These are phyloP conservation scores for Daubentonia madagascariensis DNA, from an alignment of 2,113 vertebrate genomes.

Conservation along the genomic window DNA sequence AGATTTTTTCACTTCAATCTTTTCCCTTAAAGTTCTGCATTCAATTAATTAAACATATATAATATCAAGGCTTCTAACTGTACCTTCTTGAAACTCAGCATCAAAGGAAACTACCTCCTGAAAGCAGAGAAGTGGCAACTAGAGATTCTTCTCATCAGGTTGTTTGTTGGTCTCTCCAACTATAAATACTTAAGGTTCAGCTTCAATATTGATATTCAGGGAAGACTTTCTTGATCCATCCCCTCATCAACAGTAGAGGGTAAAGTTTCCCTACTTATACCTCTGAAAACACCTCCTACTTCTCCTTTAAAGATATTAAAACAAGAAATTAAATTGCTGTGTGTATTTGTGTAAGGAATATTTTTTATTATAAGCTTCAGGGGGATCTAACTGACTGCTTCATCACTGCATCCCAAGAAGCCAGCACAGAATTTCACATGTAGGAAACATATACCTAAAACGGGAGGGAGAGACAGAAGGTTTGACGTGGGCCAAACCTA, in stretches of 20 bases:
- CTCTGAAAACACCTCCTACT: not conserved
- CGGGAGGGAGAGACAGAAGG: not conserved
- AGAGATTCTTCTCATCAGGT: not conserved
- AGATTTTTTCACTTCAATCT: not conserved
- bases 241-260: not conserved
- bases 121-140: not conserved
- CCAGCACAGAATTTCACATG: not conserved
- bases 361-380: not conserved
- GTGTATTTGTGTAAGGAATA: not conserved
- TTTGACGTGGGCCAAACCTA: not conserved
- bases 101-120: not conserved
- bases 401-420: not conserved
- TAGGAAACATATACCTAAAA: not conserved
- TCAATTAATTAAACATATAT: not conserved
- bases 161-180: not conserved
- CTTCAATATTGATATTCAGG: not conserved
- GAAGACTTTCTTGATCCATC: not conserved
- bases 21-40: not conserved
- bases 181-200: not conserved
- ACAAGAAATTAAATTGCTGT: not conserved
- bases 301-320: conserved; percentile 27
- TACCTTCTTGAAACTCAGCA: not conserved
- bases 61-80: not conserved
- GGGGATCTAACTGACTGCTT: not conserved
- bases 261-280: not conserved